phyloP scores from a whole-genome alignment of 2,888 invertebrate species.

The Andricus curvator region DNA sequence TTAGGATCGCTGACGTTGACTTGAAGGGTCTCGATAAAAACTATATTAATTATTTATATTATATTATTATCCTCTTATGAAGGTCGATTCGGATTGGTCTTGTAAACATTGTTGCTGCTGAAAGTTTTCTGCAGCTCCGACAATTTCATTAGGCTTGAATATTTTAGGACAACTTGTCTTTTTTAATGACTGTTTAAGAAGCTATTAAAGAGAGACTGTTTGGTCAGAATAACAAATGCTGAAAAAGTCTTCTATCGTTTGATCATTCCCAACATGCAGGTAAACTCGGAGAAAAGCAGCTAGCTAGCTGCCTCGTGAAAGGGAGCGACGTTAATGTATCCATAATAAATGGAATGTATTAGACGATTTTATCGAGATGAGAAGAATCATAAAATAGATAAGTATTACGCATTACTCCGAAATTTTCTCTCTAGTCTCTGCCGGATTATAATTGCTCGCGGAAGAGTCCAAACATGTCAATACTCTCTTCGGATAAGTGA shows the following conservation, averaged over 20 bases:
- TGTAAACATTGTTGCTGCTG: background rate
- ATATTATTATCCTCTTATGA: background rate
- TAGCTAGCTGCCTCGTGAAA: slow-evolving; percentile 10
- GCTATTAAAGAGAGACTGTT: slow-evolving; percentile 4
- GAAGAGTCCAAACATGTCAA: background rate
- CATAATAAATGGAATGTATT: slow-evolving; percentile 4
- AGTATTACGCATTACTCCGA: background rate
- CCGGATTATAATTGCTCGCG: background rate
- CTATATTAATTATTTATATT: background rate
- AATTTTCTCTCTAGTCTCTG: background rate
- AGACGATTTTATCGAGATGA: slow-evolving; percentile 14
- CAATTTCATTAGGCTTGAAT: background rate
- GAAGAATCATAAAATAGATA: slow-evolving; percentile 6
- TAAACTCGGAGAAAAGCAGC: slow-evolving; percentile 6
- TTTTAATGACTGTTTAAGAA: background rate
- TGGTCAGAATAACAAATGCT: slow-evolving; percentile 54
- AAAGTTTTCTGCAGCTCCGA: background rate
- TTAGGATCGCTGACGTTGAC: background rate
- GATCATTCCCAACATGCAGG: slow-evolving; percentile 42
- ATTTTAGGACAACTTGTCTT: background rate
- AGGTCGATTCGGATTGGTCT: background rate
- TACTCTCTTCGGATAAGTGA: too few species aligned
- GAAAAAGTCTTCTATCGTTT: slow-evolving; percentile 52
- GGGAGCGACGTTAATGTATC: background rate
- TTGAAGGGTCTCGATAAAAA: background rate